Evolutionary conservation across 2,113 vertebrate species (phyloP).

Genomic region (Festucalex cinctus): DNA sequence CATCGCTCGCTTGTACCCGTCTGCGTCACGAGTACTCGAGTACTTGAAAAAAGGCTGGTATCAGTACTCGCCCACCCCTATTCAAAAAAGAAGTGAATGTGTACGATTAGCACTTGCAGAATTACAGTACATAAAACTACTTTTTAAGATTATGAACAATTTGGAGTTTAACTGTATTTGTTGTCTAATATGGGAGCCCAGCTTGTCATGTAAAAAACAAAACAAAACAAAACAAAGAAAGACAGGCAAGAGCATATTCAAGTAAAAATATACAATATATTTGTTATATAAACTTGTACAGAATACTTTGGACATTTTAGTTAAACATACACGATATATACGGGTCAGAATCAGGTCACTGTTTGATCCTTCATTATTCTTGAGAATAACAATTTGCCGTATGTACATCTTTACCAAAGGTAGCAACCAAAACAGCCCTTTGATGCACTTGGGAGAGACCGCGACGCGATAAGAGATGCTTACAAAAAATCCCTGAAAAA

Average conservation of each 20-base stretch:
- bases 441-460: conserved; percentile 57
- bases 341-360: conserved; percentile 48
- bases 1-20: no score
- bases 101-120: not conserved
- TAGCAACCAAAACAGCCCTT: conserved; percentile 59
- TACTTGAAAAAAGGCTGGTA: no score
- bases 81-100: conserved; percentile 32
- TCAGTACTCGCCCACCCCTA: no score
- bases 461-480: conserved; percentile 50
- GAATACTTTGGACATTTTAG: conserved; percentile 64
- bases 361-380: conserved; percentile 63
- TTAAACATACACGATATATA: conserved; percentile 58
- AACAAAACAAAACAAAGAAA: conserved; percentile 3
- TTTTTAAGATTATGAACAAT: not conserved
- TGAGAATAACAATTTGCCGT: conserved; percentile 35
- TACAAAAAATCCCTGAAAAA: conserved; percentile 70
- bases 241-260: conserved; percentile 35
- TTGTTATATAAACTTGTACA: conserved; percentile 70
- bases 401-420: conserved; percentile 65
- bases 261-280: conserved; percentile 76
- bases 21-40: no score
- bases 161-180: not conserved
- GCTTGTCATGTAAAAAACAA: not conserved
- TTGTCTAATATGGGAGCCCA: not conserved
- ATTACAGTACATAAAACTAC: no score